A percentile compares a stretch with the other conserved stretches of the same genome.
These are phyloP conservation scores for Bettongia penicillata DNA, from an alignment of 2,113 vertebrate species.

Conservation along the genomic window DNA sequence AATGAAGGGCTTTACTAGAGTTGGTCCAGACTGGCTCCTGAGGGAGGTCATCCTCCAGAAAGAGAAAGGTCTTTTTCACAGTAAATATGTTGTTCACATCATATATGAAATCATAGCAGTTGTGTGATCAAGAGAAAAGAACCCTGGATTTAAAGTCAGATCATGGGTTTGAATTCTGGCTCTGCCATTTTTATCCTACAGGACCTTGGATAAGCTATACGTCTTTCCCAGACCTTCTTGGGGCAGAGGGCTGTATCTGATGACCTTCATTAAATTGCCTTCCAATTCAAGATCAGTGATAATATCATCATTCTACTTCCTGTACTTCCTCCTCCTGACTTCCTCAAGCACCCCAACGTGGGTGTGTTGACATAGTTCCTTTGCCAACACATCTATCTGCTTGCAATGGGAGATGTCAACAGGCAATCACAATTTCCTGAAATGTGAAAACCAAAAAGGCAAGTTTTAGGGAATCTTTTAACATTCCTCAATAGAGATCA, in stretches of 20 bases:
- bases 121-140: neutral
- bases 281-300: neutral
- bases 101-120: neutral
- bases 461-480: neutral
- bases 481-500: neutral
- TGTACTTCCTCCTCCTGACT: constrained; percentile 15
- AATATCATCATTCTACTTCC: neutral
- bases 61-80: neutral
- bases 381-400: neutral
- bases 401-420: neutral
- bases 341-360: neutral
- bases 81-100: neutral
- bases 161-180: neutral
- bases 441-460: neutral
- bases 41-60: constrained; percentile 38
- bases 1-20: neutral
- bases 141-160: neutral
- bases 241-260: neutral
- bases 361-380: neutral
- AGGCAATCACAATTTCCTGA: neutral
- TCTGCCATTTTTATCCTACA: neutral
- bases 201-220: constrained; percentile 10
- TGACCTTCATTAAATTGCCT: neutral
- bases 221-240: neutral
- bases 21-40: neutral